phyloP scores from a whole-genome alignment of 37 sponge, comb jelly and placozoan species.

The Halichondria panicea region DNA sequence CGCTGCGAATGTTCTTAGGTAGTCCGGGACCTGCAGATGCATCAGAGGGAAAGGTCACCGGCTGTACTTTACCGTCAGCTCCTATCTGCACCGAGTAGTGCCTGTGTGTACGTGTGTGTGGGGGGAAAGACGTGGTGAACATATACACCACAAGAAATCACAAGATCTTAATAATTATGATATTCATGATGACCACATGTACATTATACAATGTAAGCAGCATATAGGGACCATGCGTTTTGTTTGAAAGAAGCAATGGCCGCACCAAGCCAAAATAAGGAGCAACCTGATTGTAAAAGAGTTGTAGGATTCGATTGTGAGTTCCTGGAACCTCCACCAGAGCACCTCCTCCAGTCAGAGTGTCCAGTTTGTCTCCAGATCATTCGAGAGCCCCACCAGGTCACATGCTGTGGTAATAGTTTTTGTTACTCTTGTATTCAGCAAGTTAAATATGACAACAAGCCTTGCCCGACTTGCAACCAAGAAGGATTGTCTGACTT shows the following conservation, averaged over 20 bases:
- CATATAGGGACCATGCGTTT: no score
- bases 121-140: background rate
- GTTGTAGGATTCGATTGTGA: slow-evolving; percentile 42
- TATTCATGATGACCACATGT: no score
- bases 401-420: slow-evolving; percentile 39
- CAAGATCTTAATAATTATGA: background rate
- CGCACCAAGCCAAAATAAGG: no score
- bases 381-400: slow-evolving; percentile 28
- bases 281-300: no score
- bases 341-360: background rate
- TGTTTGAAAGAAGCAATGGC: no score
- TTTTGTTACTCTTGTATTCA: slow-evolving; percentile 29
- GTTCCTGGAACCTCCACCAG: slow-evolving; percentile 15
- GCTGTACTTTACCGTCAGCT: slow-evolving; percentile 59
- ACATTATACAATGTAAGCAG: background rate
- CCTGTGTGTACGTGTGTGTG: slow-evolving; percentile 5
- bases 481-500: slow-evolving; percentile 1
- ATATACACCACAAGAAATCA: background rate
- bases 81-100: slow-evolving; percentile 53
- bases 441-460: background rate
- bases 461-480: slow-evolving; percentile 28
- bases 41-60: slow-evolving; percentile 62
- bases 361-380: slow-evolving; percentile 34
- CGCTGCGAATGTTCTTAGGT: slow-evolving; percentile 45
- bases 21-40: slow-evolving; percentile 57